Percentiles rank a stretch among this genome's conserved stretches.
phyloP scores from a whole-genome alignment of 2,888 invertebrate species.

The Drosophila setosimentum region DNA sequence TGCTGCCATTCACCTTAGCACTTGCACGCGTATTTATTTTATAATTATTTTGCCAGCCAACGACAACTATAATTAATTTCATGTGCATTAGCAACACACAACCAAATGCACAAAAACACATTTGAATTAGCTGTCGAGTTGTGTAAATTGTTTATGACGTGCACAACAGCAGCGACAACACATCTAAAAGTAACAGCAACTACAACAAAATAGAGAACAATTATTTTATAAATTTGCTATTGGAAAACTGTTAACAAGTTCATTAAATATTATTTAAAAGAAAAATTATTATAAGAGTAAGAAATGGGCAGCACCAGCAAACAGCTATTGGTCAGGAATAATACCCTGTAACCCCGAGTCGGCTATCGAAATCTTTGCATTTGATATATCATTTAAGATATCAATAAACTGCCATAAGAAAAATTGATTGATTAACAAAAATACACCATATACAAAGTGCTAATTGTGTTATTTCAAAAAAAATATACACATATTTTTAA shows the following conservation, averaged over 20 bases:
- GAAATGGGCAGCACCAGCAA: not conserved
- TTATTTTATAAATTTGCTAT: conserved; percentile 65
- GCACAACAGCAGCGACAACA: conserved; percentile 58
- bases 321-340: rapidly evolving
- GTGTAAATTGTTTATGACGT: conserved; percentile 73
- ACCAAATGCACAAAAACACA: conserved; percentile 18
- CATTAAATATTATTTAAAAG: conserved; percentile 62
- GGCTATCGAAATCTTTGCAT: not conserved
- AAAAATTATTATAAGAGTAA: conserved; percentile 17
- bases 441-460: too few species aligned
- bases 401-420: not conserved
- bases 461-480: too few species aligned
- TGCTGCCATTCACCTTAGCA: conserved; percentile 75
- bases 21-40: conserved; percentile 64
- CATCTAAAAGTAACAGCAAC: conserved; percentile 17
- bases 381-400: not conserved
- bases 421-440: not conserved
- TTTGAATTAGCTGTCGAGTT: conserved; percentile 58
- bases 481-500: not conserved
- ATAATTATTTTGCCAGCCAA: conserved; percentile 51
- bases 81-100: conserved; percentile 43
- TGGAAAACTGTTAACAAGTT: conserved; percentile 79
- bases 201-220: conserved; percentile 42
- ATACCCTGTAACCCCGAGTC: conserved; percentile 16
- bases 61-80: conserved; percentile 63